These are phyloP conservation scores for Anas bahamensis DNA, from an alignment of 2,797 vertebrate genomes.

Conservation along the genomic window DNA sequence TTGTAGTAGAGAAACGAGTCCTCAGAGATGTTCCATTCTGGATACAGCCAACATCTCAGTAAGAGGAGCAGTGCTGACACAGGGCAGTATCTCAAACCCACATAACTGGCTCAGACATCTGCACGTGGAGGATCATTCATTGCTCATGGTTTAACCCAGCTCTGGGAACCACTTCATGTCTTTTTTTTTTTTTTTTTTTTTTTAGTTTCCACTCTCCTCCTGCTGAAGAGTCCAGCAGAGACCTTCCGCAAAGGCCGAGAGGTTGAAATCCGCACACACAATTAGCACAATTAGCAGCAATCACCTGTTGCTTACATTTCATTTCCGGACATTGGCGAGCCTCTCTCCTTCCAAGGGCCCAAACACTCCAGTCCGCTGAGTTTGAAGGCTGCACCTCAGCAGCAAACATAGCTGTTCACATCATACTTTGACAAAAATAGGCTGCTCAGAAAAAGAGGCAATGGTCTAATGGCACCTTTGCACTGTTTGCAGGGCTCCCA, in stretches of 20 bases:
- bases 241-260: not conserved
- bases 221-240: not conserved
- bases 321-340: not conserved
- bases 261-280: not conserved
- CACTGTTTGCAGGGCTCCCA: not conserved
- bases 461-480: rapidly evolving
- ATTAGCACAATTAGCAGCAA: not conserved
- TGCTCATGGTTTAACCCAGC: not conserved
- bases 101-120: not conserved
- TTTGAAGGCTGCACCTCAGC: not conserved
- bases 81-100: not conserved
- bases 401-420: not conserved
- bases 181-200: not conserved
- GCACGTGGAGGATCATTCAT: rapidly evolving
- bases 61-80: not conserved
- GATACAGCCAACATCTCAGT: not conserved
- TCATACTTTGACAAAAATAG: not conserved
- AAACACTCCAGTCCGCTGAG: not conserved
- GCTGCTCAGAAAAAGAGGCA: not conserved
- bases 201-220: not conserved
- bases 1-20: not conserved
- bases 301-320: not conserved
- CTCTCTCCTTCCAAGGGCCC: not conserved
- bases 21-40: constrained; percentile 48
- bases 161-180: not conserved